phyloP scores from a whole-genome alignment of 2,797 vertebrate genomes.

The Pitangus sulphuratus region DNA sequence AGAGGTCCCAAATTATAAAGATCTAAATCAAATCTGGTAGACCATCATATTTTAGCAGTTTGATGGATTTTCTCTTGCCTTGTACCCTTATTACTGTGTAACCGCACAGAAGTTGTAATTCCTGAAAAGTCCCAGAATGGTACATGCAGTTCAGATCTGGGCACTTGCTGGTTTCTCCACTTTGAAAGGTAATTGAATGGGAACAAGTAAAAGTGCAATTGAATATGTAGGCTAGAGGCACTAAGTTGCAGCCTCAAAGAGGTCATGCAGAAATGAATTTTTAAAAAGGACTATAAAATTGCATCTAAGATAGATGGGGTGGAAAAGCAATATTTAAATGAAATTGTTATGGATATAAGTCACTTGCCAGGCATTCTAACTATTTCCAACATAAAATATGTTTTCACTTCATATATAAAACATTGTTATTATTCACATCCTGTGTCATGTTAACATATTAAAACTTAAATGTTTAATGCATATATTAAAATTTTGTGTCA shows the following conservation, averaged over 20 bases:
- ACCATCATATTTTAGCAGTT: conserved; percentile 35
- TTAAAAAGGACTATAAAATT: conserved; percentile 92
- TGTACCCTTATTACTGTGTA: conserved; percentile 63
- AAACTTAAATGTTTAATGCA: conserved; percentile 87
- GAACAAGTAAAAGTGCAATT: conserved; percentile 86
- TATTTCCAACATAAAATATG: conserved; percentile 85
- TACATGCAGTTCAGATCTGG: conserved; percentile 82
- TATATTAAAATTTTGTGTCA: conserved; percentile 83
- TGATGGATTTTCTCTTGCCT: conserved; percentile 66
- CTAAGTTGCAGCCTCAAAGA: conserved; percentile 85
- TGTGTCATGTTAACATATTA: conserved; percentile 82
- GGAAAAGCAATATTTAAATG: conserved; percentile 93
- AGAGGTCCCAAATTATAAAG: conserved; percentile 51
- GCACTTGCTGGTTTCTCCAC: conserved; percentile 74
- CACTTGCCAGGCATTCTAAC: conserved; percentile 81
- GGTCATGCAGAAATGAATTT: conserved; percentile 92
- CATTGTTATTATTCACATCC: conserved; percentile 85
- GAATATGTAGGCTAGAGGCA: conserved; percentile 86
- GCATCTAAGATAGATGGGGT: conserved; percentile 89
- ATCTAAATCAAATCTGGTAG: conserved; percentile 56
- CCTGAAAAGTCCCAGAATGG: conserved; percentile 69
- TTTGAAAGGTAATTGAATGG: conserved; percentile 91
- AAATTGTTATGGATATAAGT: conserved; percentile 88
- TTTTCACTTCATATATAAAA: conserved; percentile 86
- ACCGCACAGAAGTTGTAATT: conserved; percentile 71